phyloP scores from a whole-genome alignment of 2,113 vertebrate genomes.

The Trichomycterus rosablanca region DNA sequence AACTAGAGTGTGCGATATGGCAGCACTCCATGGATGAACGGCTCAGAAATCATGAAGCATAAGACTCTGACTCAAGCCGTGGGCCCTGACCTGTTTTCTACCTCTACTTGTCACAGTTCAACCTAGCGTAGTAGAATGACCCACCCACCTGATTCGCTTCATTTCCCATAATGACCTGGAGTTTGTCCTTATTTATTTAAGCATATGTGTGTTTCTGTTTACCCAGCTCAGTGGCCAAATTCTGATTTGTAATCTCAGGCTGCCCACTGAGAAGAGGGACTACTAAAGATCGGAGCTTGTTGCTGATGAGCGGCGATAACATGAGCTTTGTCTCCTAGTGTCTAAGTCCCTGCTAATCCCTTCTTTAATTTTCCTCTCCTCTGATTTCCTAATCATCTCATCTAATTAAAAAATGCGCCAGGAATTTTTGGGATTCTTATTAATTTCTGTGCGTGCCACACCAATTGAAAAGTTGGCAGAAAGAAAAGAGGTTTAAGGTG shows the following conservation, averaged over 20 bases:
- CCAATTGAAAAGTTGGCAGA: not conserved
- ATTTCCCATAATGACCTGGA: slow-evolving; percentile 2
- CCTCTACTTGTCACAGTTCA: not conserved
- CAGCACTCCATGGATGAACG: not conserved
- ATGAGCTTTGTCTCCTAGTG: slow-evolving; percentile 27
- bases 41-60: not conserved
- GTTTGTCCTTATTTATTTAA: not conserved
- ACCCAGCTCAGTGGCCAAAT: not conserved
- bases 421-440: slow-evolving; percentile 15
- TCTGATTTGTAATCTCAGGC: slow-evolving; percentile 16
- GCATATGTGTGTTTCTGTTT: slow-evolving; percentile 14
- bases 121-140: not conserved
- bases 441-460: slow-evolving; percentile 11
- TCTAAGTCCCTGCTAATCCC: slow-evolving; percentile 55
- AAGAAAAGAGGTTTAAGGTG: not conserved
- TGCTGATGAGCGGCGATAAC: slow-evolving; percentile 46
- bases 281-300: slow-evolving; percentile 57
- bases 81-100: not conserved
- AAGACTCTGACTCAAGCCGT: not conserved
- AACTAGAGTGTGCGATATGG: slow-evolving; percentile 15
- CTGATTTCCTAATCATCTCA: slow-evolving; percentile 50
- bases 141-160: no score
- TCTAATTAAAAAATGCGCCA: slow-evolving; percentile 63
- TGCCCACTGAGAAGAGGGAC: slow-evolving; percentile 42
- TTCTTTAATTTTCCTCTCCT: slow-evolving; percentile 52